These are phyloP conservation scores for Bombus superbus DNA, from an alignment of 1,140 invertebrate genomes.

Conservation along the genomic window DNA sequence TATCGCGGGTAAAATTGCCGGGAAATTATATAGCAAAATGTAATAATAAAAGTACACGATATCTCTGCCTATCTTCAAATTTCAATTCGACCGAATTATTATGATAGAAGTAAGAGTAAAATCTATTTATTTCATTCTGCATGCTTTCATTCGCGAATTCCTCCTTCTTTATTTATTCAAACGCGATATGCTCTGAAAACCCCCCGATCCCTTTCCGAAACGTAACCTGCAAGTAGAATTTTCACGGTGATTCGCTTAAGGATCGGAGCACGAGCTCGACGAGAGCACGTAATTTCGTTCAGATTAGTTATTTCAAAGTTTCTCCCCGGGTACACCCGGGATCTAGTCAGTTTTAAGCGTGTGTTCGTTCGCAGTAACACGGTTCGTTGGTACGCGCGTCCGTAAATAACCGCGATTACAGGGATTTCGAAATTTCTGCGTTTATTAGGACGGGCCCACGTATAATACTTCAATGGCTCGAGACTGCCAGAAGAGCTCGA, in stretches of 20 bases:
- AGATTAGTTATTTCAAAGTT: constrained; percentile 11
- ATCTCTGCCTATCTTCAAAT: neutral
- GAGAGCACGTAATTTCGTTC: constrained; percentile 8
- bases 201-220: neutral
- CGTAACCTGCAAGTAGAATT: neutral
- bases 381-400: too few relatives aligned
- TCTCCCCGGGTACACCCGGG: neutral
- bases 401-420: constrained; percentile 8
- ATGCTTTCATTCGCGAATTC: neutral
- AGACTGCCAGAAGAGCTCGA: neutral
- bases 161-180: neutral
- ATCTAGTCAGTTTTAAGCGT: neutral
- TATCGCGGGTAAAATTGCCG: neutral
- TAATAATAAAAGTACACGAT: too few relatives aligned
- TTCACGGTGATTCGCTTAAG: neutral
- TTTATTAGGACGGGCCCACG: neutral
- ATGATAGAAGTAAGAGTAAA: neutral
- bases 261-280: neutral
- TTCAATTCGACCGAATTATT: neutral
- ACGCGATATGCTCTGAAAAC: neutral
- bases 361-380: neutral
- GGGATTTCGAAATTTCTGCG: constrained; percentile 27
- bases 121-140: neutral
- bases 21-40: neutral
- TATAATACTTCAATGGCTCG: constrained; percentile 4